Evolutionary conservation across 1,140 invertebrate genomes (phyloP), one percentile per base, ranked within the genome.

Genomic region (Ceratina australensis): DNA sequence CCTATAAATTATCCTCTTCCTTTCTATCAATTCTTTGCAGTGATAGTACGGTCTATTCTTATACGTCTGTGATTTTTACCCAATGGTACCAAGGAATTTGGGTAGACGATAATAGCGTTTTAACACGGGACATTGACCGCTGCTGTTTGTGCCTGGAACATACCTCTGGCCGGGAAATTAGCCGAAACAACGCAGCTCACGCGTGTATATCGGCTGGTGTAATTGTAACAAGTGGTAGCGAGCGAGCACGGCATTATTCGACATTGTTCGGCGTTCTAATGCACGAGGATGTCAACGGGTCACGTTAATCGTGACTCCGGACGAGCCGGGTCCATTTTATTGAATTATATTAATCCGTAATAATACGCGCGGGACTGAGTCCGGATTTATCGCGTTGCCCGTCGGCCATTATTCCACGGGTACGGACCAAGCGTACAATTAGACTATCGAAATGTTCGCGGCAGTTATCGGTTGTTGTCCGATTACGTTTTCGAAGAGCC

Each of bases 191-290:
- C 77, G 33, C 33, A 42, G 33, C 33, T 42, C 33, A 42, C 69
- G 60, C 24, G 26, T 79, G 76, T 83, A 72, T 83, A 83, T 83
- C 73, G 73, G 82, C 64, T 83, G 20, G 72, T 83, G 77, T 84
- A 83, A 83, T 82, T 77, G 80, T 84, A 84, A 84, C 74, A 81
- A 84, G 79, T 80, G 71, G 59, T 42, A 66, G 67, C 66, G 50
- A 68, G 54, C 66, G 65, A 47, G 42, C 60, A 50, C 65, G 61
- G 57, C 76, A 68, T 79, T 83, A 72, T 74, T 83, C 72, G 80
- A 71, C 73, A 78, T 82, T 82, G 64, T 83, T 79, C 71, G 71
- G 12, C n/a, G 61, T 77, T 63, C 66, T 67, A 78, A 83, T 80
- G 69, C 78, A 79, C 49, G 77, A 78, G 78, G 75, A 83, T 80